Base-by-base conservation (phyloP, 2,888 invertebrate species). In the Drosophila meridionalis region DNA sequence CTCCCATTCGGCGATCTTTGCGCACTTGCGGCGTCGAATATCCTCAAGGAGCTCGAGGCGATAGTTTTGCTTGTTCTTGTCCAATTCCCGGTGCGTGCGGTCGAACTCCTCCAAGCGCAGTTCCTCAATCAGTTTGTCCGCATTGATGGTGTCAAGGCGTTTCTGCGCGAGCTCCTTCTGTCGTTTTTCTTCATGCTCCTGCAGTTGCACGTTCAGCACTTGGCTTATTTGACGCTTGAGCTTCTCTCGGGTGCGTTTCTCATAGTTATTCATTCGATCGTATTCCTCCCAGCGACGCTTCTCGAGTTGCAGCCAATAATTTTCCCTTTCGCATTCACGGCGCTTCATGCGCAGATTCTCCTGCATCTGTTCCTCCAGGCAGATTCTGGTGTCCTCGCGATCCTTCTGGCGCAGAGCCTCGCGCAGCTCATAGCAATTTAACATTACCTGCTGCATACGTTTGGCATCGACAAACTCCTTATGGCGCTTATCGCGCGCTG, bases 351-450 rank as follows among this genome's bases (percentile, higher is more conserved):
- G 81, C 30, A 80, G 65, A 28, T 88, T 91, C n/a, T 93, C 92
- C 12, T 81, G 70, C 34, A 92, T 92, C 66, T 92, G 92, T 56
- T 92, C 89, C 65, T 89, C 80, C 57, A 90, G 91, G n/a, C 90
- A 86, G 14, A 84, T 64, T 45, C 87, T 89, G 1, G 83, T 83
- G 20, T 91, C 83, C 14, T 66, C 73, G 32, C 84, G 65, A 62
- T 92, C 90, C 60, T 89, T 85, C 40, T 69, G 79, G 2, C 92
- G 83, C 70, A 92, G 52, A 0, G 88, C 90, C 47, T 92, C 90
- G 12, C 92, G 92, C 42, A 92, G 84, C 61, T 92, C 92, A 61
- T 91, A 86, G 64, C 92, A 92, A 63, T 90, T 90, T n/a, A 80
- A 64, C 89, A 92, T 92, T 14, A 87, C 76, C 62, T 91, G 91